Percentiles rank a stretch among this genome's conserved stretches.
Evolutionary conservation across 2,797 vertebrate species (phyloP).

Genomic region (Philypnodon macrostomus): DNA sequence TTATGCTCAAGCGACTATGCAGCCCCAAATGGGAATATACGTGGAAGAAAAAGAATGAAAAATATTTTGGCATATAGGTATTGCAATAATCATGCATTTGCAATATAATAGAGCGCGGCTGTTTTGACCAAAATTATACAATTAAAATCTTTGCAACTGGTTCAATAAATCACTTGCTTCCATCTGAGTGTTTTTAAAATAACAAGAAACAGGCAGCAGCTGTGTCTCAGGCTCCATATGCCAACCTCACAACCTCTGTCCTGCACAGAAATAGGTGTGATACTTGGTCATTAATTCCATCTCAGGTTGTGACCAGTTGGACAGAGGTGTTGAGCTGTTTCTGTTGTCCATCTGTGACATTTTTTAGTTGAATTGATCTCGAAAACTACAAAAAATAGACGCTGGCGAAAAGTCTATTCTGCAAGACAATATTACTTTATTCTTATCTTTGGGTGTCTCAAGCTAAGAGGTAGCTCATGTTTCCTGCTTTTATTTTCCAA

Average conservation of each 20-base stretch:
- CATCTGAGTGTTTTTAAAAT: slow-evolving; percentile 25
- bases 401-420: slow-evolving; percentile 6
- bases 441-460: slow-evolving; percentile 10
- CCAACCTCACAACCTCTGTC: slow-evolving; percentile 45
- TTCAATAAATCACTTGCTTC: slow-evolving; percentile 23
- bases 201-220: slow-evolving; percentile 46
- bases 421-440: slow-evolving; percentile 4
- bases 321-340: slow-evolving; percentile 8
- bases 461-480: slow-evolving; percentile 15
- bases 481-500: slow-evolving; percentile 27
- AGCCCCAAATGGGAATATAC: too few species aligned
- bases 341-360: slow-evolving; percentile 17
- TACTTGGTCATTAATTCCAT: slow-evolving; percentile 54
- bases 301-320: slow-evolving; percentile 30
- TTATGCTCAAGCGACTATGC: too few species aligned
- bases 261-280: slow-evolving; percentile 39
- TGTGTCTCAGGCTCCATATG: slow-evolving; percentile 42
- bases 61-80: too few species aligned
- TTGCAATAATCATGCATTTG: too few species aligned
- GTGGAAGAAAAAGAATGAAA: too few species aligned
- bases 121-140: neutral
- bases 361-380: slow-evolving; percentile 4
- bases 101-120: too few species aligned
- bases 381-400: slow-evolving; percentile 4
- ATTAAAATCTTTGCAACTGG: too few species aligned